Base-by-base conservation (phyloP, 2,797 vertebrate species). In the Falco columbarius region DNA sequence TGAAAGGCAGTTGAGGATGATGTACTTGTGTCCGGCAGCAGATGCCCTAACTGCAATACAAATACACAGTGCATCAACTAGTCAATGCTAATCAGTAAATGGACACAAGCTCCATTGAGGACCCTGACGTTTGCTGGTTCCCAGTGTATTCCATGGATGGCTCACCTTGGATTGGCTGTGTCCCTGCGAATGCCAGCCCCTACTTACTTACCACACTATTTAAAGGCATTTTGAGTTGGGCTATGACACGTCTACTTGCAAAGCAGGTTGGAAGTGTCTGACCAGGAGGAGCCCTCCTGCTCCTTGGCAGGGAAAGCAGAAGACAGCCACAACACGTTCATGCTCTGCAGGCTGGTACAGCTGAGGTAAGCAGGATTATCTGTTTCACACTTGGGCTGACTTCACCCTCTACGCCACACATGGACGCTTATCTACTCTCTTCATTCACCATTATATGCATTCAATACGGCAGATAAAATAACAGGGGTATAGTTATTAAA, bases 31-130 rank as follows among this genome's bases (percentile, higher is more conserved):
- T 24, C 22, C 58, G 40, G 34, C 1, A 86, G 19, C 32, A 75
- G 54, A 15, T 84, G 32, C 17, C 79, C 18, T 86, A 61, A 65
- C 20, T 51, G 26, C 21, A 75, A 62, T 74, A 68, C 16, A 75
- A 62, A 13, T 3, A 26, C 3, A 10, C 1, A 51, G 32, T 15
- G 18, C 38, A 23, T 44, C 0, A 0, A 44, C 29, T 8, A 72
- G 22, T 51, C 1, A 0, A 14, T 54, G 32, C 2, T 68, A 12
- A 65, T 8, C 13, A 30, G 14, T 14, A 74, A 70, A 30, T 27
- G 42, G 22, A 40, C 38, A 32, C 29, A 32, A 3, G 58, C 51
- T 70, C 47, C 14, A 2, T 1, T n/a, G 46, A 73, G 47, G 42
- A 58, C 10, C 9, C 34, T 30, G 34, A 13, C 7, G 9, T 12